Evolutionary conservation across 2,797 vertebrate species (phyloP), one percentile per base, ranked within the genome.

Genomic region (Sarcoramphus papa): DNA sequence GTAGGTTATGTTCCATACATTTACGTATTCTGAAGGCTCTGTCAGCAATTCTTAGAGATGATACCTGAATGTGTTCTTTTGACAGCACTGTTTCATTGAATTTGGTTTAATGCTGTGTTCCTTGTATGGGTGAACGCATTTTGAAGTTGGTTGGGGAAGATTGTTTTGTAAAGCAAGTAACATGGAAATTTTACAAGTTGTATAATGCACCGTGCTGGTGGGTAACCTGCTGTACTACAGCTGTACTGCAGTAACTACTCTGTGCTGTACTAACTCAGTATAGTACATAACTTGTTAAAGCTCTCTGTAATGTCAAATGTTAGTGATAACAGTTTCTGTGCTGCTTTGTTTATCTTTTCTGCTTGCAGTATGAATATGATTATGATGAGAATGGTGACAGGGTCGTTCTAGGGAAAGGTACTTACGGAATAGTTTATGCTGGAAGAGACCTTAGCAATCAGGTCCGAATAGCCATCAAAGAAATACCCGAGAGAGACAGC

Each of bases 401-500:
- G 56, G 89, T 98, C 21, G 91, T 98, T 62, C 96, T 99, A 85
- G 98, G 98, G 28, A 98, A 97, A 96, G 98, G 98, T 68, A 98
- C 98, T 6, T 98, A 98, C 0, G 98, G 98, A 78, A 89, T 98
- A 78, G 98, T 98, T 82, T 99, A 98, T 85, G 97, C 98, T 35
- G 98, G 98, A 90, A 98, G 98, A 95, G 98, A 98, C 93, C 97
- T 98, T 75, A 98, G 98, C 96, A 98, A 98, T 96, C 98, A 98
- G 85, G 98, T 98, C 83, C 97, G 97, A 94, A 98, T 98, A 94
- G 98, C 98, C 85, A 98, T 98, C 97, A 98, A 99, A 95, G 98
- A 99, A 97, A 98, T 99, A 90, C 98, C 98, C 3, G 98, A 98
- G 86, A 98, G 56, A 97, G 98, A 98, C 60, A 98, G 96, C 97